Conservation (phyloP, 2,113 vertebrate species). For the Sus scrofa region T2T-Sscrofa CM000830.6:41756001-41756500, state of each 20-base stretch:
- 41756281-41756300: background rate
- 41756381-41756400: background rate
- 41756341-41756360: background rate
- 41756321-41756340: background rate
- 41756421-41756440: background rate
- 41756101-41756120: background rate
- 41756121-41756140: background rate
- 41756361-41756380: background rate
- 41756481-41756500: background rate
- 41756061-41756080: conserved; percentile 51
- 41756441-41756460: background rate
- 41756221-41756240: background rate
- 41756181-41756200: background rate
- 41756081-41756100: background rate
- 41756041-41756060: background rate
- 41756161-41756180: background rate
- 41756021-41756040: conserved; percentile 46
- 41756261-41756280: conserved; percentile 22
- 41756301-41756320: background rate
- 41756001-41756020: background rate
- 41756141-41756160: background rate
- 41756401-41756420: background rate
- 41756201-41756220: background rate
- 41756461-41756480: background rate
- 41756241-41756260: background rate